These are phyloP conservation scores for Drosophila teissieri DNA, from an alignment of 1,140 invertebrate genomes.

Conservation along the genomic window DNA sequence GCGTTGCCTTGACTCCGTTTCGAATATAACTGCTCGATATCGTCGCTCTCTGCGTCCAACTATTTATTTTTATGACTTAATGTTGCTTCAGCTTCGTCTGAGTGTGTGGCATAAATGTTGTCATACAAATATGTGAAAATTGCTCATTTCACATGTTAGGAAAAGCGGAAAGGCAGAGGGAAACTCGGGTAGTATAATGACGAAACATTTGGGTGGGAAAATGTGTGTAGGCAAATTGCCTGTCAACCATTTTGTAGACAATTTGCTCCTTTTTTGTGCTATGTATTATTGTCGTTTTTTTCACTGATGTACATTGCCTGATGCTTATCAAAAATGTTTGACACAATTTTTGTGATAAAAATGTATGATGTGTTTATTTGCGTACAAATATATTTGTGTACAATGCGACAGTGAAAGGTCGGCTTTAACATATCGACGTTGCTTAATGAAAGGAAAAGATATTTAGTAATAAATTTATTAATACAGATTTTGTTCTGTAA, in stretches of 20 bases:
- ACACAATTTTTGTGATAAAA: slow-evolving; percentile 61
- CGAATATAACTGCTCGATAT: slow-evolving; percentile 57
- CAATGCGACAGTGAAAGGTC: neutral
- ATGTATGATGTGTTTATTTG: slow-evolving; percentile 42
- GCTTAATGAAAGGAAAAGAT: too few species aligned
- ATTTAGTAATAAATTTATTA: too few species aligned
- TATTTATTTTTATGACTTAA: slow-evolving; percentile 81
- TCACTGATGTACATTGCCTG: slow-evolving; percentile 30
- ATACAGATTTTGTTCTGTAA: neutral
- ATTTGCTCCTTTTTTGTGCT: slow-evolving; percentile 58
- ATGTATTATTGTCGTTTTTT: slow-evolving; percentile 35
- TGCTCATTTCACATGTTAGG: slow-evolving; percentile 75
- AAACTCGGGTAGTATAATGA: neutral
- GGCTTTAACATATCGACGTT: neutral
- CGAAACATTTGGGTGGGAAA: neutral
- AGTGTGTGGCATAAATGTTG: slow-evolving; percentile 58
- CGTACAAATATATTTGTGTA: too few species aligned
- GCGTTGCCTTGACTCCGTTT: slow-evolving; percentile 55
- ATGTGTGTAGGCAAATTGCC: slow-evolving; percentile 75
- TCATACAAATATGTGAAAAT: slow-evolving; percentile 82
- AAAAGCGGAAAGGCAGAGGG: slow-evolving; percentile 18
- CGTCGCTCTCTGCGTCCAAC: slow-evolving; percentile 55
- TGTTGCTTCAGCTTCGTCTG: slow-evolving; percentile 61
- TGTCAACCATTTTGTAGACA: slow-evolving; percentile 76
- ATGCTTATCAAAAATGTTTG: slow-evolving; percentile 69